A percentile compares a stretch with the other conserved stretches of the same genome.
Evolutionary conservation across 2,113 vertebrate species (phyloP).

Genomic region (Nycticryphes semicollaris): DNA sequence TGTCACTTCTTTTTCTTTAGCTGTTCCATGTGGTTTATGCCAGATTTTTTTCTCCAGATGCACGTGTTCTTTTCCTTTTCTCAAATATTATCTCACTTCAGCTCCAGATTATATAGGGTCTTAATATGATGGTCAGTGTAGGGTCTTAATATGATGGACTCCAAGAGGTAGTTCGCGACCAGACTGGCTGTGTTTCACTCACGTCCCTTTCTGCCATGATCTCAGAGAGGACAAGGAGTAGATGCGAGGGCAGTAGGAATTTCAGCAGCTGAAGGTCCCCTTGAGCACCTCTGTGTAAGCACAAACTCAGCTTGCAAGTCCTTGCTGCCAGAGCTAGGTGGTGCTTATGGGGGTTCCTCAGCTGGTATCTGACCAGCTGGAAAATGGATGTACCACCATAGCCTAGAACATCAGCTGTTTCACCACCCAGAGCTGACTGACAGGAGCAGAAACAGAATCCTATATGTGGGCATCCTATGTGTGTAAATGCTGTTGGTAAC

Average conservation of each 20-base stretch:
- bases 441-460: background rate
- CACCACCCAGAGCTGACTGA: background rate
- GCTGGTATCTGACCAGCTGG: background rate
- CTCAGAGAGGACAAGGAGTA: background rate
- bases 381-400: background rate
- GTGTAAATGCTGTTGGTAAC: background rate
- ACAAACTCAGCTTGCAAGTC: background rate
- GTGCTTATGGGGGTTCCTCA: background rate
- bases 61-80: background rate
- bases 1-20: background rate
- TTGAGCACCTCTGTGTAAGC: background rate
- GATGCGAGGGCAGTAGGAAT: background rate
- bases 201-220: background rate
- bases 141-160: background rate
- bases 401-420: background rate
- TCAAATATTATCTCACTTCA: background rate
- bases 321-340: background rate
- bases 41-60: background rate
- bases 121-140: background rate
- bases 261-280: background rate
- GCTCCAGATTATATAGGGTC: background rate
- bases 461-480: rapidly evolving
- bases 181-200: background rate
- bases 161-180: background rate
- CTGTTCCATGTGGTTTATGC: background rate